Percentiles rank a stretch among this genome's conserved stretches.
Conservation (phyloP, 2,797 vertebrate genomes). For the Hypotaenidia philippensis region DNA sequence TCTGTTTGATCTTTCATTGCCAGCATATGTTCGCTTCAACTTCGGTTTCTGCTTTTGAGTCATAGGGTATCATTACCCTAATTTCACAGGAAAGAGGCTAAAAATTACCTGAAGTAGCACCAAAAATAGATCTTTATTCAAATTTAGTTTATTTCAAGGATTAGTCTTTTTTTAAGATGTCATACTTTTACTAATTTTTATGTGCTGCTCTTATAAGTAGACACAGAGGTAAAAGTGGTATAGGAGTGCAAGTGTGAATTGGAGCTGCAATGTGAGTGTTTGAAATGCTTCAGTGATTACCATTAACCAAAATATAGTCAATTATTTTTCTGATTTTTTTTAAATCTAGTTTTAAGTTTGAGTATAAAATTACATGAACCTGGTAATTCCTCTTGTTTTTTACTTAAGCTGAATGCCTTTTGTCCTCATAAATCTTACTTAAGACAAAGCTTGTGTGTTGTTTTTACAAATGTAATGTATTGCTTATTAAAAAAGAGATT, state of each 20-base stretch:
- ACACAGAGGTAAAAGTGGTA: not conserved
- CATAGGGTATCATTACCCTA: not conserved
- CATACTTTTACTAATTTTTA: not conserved
- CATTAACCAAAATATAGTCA: not conserved
- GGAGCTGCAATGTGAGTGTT: not conserved
- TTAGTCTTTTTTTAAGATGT: not conserved
- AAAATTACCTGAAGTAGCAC: not conserved
- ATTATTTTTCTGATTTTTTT: not conserved
- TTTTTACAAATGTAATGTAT: not conserved
- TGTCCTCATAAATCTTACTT: not conserved
- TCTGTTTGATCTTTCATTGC: slow-evolving; percentile 26
- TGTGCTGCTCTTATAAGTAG: not conserved
- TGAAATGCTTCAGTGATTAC: not conserved
- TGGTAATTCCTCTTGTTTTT: not conserved
- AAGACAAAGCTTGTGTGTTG: not conserved
- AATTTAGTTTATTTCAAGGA: not conserved
- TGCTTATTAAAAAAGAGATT: not conserved
- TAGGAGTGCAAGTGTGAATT: not conserved
- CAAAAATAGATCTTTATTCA: slow-evolving; percentile 18
- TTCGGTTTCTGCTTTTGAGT: slow-evolving; percentile 48
- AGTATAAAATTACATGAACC: not conserved
- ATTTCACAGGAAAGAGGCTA: slow-evolving; percentile 20
- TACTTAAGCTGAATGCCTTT: not conserved
- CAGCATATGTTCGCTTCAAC: not conserved
- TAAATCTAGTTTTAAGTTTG: not conserved